Evolutionary conservation across 2,888 invertebrate genomes (phyloP).

Genomic region (Kuschelorhynchus macadamiae): DNA sequence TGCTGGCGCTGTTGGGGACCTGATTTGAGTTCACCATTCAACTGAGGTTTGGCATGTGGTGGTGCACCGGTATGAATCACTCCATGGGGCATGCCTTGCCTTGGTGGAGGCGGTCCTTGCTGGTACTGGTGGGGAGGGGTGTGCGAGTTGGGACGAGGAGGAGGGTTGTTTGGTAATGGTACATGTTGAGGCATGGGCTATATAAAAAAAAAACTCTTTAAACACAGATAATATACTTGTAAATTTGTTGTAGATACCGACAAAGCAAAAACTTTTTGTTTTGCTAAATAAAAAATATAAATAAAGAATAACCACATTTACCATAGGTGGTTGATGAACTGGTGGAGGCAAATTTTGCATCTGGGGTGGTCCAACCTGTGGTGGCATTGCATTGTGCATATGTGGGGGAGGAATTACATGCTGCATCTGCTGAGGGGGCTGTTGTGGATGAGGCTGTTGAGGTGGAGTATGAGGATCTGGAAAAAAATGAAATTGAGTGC

Average conservation of each 20-base stretch:
- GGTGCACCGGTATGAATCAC: constrained; percentile 51
- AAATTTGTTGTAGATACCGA: too few relatives aligned
- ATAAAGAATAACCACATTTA: constrained; percentile 5
- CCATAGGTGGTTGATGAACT: constrained; percentile 35
- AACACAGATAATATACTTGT: too few relatives aligned
- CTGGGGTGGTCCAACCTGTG: constrained; percentile 25
- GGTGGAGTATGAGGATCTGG: constrained; percentile 10
- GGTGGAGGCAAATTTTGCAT: constrained; percentile 35
- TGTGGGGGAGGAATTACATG: constrained; percentile 26
- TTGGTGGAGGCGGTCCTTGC: constrained; percentile 61
- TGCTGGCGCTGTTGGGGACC: constrained; percentile 53
- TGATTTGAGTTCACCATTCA: constrained; percentile 62
- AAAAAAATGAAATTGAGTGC: background rate
- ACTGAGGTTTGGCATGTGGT: constrained; percentile 63
- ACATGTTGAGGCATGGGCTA: constrained; percentile 29
- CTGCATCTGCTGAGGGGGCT: constrained; percentile 24
- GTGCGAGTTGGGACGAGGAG: constrained; percentile 57
- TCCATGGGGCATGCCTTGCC: constrained; percentile 58
- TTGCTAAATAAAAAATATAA: background rate
- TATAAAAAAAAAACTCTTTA: too few relatives aligned
- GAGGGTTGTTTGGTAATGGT: constrained; percentile 26
- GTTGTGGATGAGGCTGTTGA: constrained; percentile 8
- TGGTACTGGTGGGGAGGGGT: constrained; percentile 58
- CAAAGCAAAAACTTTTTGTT: too few relatives aligned
- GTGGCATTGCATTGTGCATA: constrained; percentile 30